phyloP scores from a whole-genome alignment of 2,888 invertebrate species.

The Machimus atricapillus region DNA sequence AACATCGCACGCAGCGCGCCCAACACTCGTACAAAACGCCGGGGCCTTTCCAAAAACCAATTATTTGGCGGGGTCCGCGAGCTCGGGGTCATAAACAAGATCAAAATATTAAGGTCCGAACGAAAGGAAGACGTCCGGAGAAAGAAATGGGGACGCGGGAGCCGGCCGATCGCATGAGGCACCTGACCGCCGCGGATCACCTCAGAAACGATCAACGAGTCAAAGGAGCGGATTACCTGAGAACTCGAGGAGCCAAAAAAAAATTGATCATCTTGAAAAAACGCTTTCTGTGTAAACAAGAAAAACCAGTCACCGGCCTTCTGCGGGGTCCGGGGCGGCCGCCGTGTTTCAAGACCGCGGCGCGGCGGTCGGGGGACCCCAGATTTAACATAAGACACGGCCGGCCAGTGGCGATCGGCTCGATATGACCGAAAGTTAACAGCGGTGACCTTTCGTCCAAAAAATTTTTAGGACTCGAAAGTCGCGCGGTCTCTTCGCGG shows the following conservation, averaged over 20 bases:
- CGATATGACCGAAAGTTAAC: conserved; percentile 15
- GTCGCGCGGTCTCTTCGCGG: neutral
- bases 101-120: neutral
- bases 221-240: neutral
- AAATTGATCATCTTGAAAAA: neutral
- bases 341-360: conserved; percentile 1
- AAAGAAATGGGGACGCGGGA: conserved; percentile 1
- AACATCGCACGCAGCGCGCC: neutral
- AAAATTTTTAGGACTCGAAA: neutral
- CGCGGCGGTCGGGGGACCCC: neutral
- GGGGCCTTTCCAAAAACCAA: neutral
- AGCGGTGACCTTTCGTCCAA: conserved; percentile 4
- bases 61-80: neutral
- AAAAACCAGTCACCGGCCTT: conserved; percentile 33
- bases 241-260: neutral
- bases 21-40: neutral
- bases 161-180: conserved; percentile 5
- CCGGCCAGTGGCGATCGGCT: neutral
- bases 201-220: neutral
- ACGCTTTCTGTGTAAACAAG: conserved; percentile 14
- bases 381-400: neutral
- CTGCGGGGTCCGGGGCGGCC: neutral
- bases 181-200: neutral
- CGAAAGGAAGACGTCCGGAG: neutral
- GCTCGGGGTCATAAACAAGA: conserved; percentile 11